Percentiles rank a stretch among this genome's conserved stretches.
Evolutionary conservation across 1,140 invertebrate species (phyloP).

Genomic region (Pseudomyrmex gracilis): DNA sequence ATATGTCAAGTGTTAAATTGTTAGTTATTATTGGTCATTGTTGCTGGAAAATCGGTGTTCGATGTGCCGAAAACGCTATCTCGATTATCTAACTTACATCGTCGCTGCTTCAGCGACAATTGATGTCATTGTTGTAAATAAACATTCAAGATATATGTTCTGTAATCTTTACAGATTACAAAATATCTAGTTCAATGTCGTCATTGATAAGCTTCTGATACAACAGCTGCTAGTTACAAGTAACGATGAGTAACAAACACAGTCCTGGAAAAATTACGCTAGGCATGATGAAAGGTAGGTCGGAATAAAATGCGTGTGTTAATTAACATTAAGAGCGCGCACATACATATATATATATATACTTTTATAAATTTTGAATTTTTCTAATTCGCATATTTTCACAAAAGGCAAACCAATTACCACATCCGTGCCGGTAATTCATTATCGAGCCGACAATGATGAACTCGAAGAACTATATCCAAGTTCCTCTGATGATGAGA

Average conservation of each 20-base stretch:
- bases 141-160: not conserved
- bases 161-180: not conserved
- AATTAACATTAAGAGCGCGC: not conserved
- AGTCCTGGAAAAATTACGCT: slow-evolving; percentile 82
- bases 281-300: slow-evolving; percentile 82
- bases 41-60: not conserved
- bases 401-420: slow-evolving; percentile 88
- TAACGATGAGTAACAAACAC: slow-evolving; percentile 78
- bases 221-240: not conserved
- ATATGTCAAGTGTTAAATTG: no score
- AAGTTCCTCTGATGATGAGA: slow-evolving; percentile 87
- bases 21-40: not conserved
- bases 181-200: slow-evolving; percentile 18
- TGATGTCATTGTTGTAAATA: not conserved
- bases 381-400: not conserved
- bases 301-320: not conserved
- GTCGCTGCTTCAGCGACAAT: not conserved
- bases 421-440: slow-evolving; percentile 88
- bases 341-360: not conserved
- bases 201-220: slow-evolving; percentile 13
- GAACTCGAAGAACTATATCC: slow-evolving; percentile 89
- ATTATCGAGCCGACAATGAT: slow-evolving; percentile 90
- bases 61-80: not conserved
- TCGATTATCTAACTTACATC: not conserved
- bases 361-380: not conserved